phyloP scores from a whole-genome alignment of 2,888 invertebrate genomes.

The Thymelicus sylvestris region DNA sequence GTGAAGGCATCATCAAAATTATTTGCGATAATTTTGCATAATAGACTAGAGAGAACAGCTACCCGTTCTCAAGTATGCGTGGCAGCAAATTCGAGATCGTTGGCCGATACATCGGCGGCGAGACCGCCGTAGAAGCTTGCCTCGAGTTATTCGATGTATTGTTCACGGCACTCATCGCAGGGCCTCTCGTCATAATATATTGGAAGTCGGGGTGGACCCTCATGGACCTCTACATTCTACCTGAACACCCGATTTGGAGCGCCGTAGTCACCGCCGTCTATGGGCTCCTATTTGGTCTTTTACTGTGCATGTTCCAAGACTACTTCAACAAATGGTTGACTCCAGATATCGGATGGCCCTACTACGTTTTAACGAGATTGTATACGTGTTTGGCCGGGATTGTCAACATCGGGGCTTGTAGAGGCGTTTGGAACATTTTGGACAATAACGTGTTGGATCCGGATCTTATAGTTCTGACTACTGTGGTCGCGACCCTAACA shows the following conservation, averaged over 20 bases:
- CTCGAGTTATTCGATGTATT: conserved; percentile 86
- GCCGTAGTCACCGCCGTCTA: conserved; percentile 85
- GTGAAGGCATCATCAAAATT: not conserved
- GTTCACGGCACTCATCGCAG: conserved; percentile 81
- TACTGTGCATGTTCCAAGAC: conserved; percentile 86
- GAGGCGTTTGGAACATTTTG: conserved; percentile 89
- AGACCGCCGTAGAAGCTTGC: conserved; percentile 52
- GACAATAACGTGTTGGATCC: conserved; percentile 80
- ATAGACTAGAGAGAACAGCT: not conserved
- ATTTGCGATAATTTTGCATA: not conserved
- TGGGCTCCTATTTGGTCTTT: conserved; percentile 86
- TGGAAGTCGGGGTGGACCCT: conserved; percentile 94
- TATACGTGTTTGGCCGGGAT: conserved; percentile 89
- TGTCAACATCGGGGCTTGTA: conserved; percentile 91
- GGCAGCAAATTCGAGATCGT: conserved; percentile 25
- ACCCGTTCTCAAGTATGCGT: conserved; percentile 37
- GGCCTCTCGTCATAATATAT: conserved; percentile 91
- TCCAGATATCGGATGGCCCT: conserved; percentile 87
- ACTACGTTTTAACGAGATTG: conserved; percentile 86
- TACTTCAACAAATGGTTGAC: conserved; percentile 75
- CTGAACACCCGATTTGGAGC: conserved; percentile 81
- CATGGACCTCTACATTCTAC: conserved; percentile 88
- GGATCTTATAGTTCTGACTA: conserved; percentile 80
- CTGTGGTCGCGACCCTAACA: conserved; percentile 84
- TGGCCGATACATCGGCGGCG: conserved; percentile 11